A percentile compares a stretch with the other conserved stretches of the same genome.
Evolutionary conservation across 2,797 vertebrate species (phyloP).

Genomic region (Epinephelus awoara): DNA sequence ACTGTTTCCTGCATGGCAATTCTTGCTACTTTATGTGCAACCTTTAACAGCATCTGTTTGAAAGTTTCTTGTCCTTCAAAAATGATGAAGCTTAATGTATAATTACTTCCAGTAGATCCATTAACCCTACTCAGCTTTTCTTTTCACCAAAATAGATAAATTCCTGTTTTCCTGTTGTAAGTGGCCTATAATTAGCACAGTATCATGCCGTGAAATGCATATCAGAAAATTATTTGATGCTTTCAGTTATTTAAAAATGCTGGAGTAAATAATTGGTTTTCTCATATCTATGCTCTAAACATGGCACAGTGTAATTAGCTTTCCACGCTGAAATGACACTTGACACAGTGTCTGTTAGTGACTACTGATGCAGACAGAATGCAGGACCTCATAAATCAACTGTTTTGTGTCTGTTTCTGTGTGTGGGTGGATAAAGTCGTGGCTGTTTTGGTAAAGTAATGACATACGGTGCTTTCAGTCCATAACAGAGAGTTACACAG

Average conservation of each 20-base stretch:
- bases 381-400: constrained; percentile 30
- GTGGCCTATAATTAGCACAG: constrained; percentile 58
- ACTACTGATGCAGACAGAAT: constrained; percentile 42
- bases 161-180: constrained; percentile 40
- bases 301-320: constrained; percentile 69
- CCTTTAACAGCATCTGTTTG: constrained; percentile 50
- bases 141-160: constrained; percentile 48
- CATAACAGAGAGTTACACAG: constrained; percentile 1
- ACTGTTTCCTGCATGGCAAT: constrained; percentile 54
- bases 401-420: constrained; percentile 20
- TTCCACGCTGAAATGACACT: constrained; percentile 58
- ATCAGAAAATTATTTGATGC: constrained; percentile 38
- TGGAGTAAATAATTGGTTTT: constrained; percentile 75
- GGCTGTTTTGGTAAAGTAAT: constrained; percentile 20
- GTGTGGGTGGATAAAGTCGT: constrained; percentile 13
- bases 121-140: constrained; percentile 57
- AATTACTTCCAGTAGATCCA: constrained; percentile 48
- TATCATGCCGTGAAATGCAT: constrained; percentile 38
- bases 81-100: constrained; percentile 38
- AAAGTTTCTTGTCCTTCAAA: constrained; percentile 42
- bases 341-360: constrained; percentile 45
- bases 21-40: constrained; percentile 53
- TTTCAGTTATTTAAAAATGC: constrained; percentile 62
- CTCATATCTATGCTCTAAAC: constrained; percentile 65
- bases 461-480: neutral